phyloP scores from a whole-genome alignment of 2,797 vertebrate genomes.

The Sebastes elongatus region DNA sequence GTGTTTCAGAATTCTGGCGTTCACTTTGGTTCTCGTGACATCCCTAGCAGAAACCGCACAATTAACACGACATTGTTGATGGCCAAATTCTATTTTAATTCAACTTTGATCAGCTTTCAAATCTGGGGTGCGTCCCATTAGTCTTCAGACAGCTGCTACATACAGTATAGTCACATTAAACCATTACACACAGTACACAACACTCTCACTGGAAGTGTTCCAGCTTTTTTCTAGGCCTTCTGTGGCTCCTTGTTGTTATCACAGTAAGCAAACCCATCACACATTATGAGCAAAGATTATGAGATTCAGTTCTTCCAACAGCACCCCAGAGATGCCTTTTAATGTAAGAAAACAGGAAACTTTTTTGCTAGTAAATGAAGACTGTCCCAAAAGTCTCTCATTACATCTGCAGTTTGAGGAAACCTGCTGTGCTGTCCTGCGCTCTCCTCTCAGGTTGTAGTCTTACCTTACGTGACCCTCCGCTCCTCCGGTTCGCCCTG shows the following conservation, averaged over 20 bases:
- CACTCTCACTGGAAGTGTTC: neutral
- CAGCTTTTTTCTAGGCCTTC: neutral
- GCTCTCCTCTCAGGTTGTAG: neutral
- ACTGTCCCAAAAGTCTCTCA: neutral
- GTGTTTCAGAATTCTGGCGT: no score
- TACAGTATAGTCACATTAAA: conserved; percentile 2
- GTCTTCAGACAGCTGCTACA: conserved; percentile 4
- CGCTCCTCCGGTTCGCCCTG: conserved; percentile 11
- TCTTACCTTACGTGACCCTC: conserved; percentile 64
- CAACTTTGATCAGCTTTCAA: neutral
- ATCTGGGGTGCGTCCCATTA: neutral
- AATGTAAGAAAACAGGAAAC: conserved; percentile 7
- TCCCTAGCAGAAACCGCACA: no score
- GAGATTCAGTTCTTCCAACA: conserved; percentile 4
- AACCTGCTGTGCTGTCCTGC: neutral
- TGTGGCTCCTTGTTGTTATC: neutral
- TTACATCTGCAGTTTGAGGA: conserved; percentile 2
- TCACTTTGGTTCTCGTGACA: no score
- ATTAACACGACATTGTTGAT: neutral
- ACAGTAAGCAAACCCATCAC: neutral
- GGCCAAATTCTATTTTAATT: neutral
- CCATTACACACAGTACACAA: neutral
- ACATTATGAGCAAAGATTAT: neutral
- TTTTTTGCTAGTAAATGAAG: neutral
- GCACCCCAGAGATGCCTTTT: neutral